Base-by-base conservation (phyloP, 2,797 vertebrate genomes). In the Anguilla pacifica region DNA sequence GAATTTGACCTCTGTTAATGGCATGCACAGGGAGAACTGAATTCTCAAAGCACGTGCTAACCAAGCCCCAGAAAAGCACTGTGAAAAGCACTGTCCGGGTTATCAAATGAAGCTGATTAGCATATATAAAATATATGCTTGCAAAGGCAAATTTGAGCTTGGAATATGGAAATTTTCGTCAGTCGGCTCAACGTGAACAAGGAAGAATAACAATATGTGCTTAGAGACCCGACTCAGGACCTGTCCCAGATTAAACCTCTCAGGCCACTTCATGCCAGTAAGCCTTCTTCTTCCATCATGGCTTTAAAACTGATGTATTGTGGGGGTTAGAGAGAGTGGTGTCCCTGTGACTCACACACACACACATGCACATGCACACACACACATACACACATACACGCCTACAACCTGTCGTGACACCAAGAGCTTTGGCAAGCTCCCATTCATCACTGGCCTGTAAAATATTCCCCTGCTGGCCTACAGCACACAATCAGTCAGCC, bases 381-480 rank as follows among this genome's bases (percentile, higher is more conserved):
- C 49, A 31, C 51, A 72, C 46, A 79, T 25, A 28, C 6, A 35
- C 2, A 17, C 9, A 22, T 10, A 13, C 49, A 51, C 4, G 53
- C 9, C 15, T 82, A n/a, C 77, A 57, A 89, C n/a, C 39, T 82
- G 25, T 67, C 84, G 77, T n/a, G 89, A 83, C 89, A 89, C 49
- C 93, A 91, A 93, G 91, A 91, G 87, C 89, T 88, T 0, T 31
- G 87, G 88, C 91, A 92, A 90, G 90, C 91, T 92, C 91, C 91
- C 90, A 93, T 94, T 90, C 89, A 94, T 95, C 93, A 93, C 81
- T 83, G 89, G 90, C 91, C 90, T 57, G 5, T 74, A 90, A 88
- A 90, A 91, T 88, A 87, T 85, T 87, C 87, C 83, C 67, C 57
- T 84, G 82, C 64, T 57, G 85, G 6, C 31, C 83, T 70, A 28